Evolutionary conservation across 2,888 invertebrate species (phyloP), one percentile per base, ranked within the genome.

Genomic region (Synanthedon tipuliformis): DNA sequence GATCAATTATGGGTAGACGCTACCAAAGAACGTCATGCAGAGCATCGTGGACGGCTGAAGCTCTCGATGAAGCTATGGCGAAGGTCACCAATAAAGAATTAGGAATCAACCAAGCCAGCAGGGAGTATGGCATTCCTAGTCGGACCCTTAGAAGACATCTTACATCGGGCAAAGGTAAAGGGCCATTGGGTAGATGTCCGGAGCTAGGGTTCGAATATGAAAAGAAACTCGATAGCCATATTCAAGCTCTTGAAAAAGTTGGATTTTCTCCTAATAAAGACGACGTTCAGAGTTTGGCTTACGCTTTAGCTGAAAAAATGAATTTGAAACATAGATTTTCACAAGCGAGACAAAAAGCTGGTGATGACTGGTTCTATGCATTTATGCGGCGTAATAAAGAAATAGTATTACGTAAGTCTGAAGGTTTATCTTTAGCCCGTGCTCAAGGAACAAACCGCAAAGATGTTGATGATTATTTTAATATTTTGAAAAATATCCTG

Each of bases 111-210:
- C 49, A 56, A 51, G 54, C 52, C 5, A 27, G 49, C 18, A 50
- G 51, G 48, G 48, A 40, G 8, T 56, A 48, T 40, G 49, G 52
- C 12, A 52, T 56, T 11, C 54, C 56, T 15, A 54, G 50, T 7
- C 34, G 54, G 48, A 56, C 54, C 1, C 51, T 56, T 15, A 18
- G 56, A 51, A 13, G 54, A 40, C 50, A 54, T 40, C 52, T 56
- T 49, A 48, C 56, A 63, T 8, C 40, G 11, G 40, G 40, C 5
- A 40, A 40, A 11, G 7, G 5, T 40, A 40, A 40, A 40, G 40
- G 5, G 11, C 40, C 40, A 40, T 11, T 40, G 7, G 40, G 40
- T 5, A 40, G 40, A 11, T 11, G 7, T 5, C 40, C 40, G 5
- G 40, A 8, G 5, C 11, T 40, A 8, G 5, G 7, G 11, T 5